These are phyloP conservation scores for Sebastes vulpes DNA, from an alignment of 2,797 vertebrate genomes.

Conservation along the genomic window DNA sequence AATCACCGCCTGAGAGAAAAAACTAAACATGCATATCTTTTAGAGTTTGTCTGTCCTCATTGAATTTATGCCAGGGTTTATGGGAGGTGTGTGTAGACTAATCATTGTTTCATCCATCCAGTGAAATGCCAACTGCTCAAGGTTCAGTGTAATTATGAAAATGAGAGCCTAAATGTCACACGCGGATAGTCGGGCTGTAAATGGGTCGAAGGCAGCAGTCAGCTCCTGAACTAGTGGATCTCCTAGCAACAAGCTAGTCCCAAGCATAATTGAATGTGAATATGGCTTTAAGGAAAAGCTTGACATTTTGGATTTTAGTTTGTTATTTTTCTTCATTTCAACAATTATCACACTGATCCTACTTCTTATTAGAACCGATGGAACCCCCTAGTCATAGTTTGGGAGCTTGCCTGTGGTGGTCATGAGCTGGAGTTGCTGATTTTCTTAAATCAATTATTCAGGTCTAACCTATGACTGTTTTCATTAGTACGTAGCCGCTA, in stretches of 20 bases:
- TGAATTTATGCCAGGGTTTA: conserved; percentile 47
- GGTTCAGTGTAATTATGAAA: conserved; percentile 67
- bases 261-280: not conserved
- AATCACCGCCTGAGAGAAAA: not conserved
- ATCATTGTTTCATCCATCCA: conserved; percentile 59
- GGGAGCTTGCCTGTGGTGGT: not conserved
- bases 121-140: conserved; percentile 70
- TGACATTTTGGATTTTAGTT: not conserved
- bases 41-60: not conserved
- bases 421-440: not conserved
- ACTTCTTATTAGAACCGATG: not conserved
- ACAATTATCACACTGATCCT: not conserved
- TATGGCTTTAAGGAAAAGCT: conserved; percentile 3
- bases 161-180: conserved; percentile 59
- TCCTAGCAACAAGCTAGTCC: conserved; percentile 31
- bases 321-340: not conserved
- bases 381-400: not conserved
- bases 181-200: conserved; percentile 8
- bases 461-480: conserved; percentile 5
- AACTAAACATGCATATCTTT: not conserved
- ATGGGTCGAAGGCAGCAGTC: conserved; percentile 26
- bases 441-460: conserved; percentile 16
- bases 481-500: not conserved
- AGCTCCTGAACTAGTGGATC: not conserved
- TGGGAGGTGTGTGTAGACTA: conserved; percentile 33